These are phyloP conservation scores for Lucilia sericata DNA, from an alignment of 1,140 invertebrate genomes.

Conservation along the genomic window DNA sequence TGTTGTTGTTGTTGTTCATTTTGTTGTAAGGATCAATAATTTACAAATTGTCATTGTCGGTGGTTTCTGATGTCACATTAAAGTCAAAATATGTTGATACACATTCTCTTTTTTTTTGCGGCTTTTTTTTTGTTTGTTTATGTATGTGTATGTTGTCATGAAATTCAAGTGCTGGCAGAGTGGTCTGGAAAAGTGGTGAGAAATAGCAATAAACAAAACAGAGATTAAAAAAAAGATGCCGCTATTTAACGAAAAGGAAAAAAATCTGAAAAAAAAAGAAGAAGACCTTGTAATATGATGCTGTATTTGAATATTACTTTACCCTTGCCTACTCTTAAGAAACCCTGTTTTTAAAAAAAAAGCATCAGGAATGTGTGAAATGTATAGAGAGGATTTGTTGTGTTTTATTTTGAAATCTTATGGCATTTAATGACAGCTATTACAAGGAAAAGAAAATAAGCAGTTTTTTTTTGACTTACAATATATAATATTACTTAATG, in stretches of 20 bases:
- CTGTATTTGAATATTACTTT: neutral
- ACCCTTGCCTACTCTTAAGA: neutral
- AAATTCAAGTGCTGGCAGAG: neutral
- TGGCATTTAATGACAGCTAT: neutral
- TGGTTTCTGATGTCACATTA: conserved; percentile 20
- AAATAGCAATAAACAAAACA: neutral
- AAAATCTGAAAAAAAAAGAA: too few relatives aligned
- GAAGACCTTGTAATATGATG: conserved; percentile 14
- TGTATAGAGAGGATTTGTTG: neutral
- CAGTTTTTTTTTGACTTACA: neutral
- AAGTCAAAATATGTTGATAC: conserved; percentile 27
- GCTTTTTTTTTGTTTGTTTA: neutral
- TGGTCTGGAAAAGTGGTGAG: neutral
- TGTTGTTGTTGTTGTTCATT: neutral
- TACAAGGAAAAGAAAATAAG: conserved; percentile 12
- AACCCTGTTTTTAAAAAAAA: neutral
- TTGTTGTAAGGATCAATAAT: neutral
- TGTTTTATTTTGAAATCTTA: neutral
- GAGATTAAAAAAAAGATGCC: neutral
- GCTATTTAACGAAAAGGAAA: neutral
- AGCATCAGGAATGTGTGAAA: neutral
- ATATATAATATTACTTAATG: neutral
- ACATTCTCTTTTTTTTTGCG: neutral
- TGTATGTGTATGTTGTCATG: neutral
- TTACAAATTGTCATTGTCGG: conserved; percentile 29